phyloP scores from a whole-genome alignment of 2,888 invertebrate species.

The Taphrorychus bicolor region DNA sequence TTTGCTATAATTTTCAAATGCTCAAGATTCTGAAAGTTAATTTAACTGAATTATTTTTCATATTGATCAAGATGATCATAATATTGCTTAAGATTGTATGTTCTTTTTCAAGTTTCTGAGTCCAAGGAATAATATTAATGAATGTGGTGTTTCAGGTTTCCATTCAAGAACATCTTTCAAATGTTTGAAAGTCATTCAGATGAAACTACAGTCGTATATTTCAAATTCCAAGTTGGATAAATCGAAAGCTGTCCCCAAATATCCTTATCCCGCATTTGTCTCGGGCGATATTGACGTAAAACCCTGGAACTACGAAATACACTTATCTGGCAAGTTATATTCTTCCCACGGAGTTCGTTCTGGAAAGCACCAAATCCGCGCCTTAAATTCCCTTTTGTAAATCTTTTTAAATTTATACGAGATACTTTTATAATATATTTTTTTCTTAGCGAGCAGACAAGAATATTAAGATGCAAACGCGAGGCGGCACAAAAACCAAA shows the following conservation, averaged over 20 bases:
- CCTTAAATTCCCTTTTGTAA: constrained; percentile 5
- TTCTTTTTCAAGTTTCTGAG: not conserved
- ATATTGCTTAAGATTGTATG: not conserved
- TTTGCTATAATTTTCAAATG: too few relatives aligned
- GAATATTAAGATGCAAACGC: not conserved
- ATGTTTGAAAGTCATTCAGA: too few relatives aligned
- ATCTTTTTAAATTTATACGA: constrained; percentile 16
- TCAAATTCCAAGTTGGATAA: too few relatives aligned
- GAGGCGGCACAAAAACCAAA: not conserved
- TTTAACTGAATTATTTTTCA: too few relatives aligned
- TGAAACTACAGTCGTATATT: too few relatives aligned
- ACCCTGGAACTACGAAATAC: constrained; percentile 7
- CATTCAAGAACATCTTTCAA: too few relatives aligned
- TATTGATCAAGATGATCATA: not conserved
- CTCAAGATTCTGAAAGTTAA: too few relatives aligned
- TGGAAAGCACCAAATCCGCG: constrained; percentile 1
- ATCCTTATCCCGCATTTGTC: constrained; percentile 1
- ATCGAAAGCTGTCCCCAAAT: not conserved
- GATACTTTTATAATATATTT: not conserved
- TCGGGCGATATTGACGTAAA: constrained; percentile 43
- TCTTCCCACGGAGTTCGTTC: constrained; percentile 22
- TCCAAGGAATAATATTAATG: too few relatives aligned
- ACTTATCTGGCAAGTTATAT: constrained; percentile 35
- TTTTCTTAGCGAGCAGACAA: too few relatives aligned
- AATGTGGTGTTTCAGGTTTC: too few relatives aligned